Conservation (phyloP, 2,113 vertebrate species). For the Thryonomys swinderianus region DNA sequence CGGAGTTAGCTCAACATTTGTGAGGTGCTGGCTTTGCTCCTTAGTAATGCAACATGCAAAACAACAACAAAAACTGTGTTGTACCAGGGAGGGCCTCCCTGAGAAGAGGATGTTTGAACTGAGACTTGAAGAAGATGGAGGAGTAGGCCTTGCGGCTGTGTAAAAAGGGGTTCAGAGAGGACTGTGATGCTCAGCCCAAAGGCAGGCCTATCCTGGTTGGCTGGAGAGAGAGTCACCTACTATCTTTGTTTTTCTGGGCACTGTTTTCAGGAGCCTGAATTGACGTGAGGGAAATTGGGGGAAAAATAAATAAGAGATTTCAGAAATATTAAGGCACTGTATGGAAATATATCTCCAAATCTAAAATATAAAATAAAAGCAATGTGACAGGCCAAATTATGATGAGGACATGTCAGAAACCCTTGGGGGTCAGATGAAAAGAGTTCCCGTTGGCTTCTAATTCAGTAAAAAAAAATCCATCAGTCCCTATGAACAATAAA, state of each 20-base stretch:
- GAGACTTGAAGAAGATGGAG: not conserved
- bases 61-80: not conserved
- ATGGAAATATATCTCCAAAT: slow-evolving; percentile 28
- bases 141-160: not conserved
- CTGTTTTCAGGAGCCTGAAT: slow-evolving; percentile 32
- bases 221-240: not conserved
- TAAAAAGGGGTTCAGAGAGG: not conserved
- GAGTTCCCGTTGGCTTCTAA: not conserved
- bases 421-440: not conserved
- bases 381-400: not conserved
- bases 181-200: not conserved
- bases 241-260: not conserved
- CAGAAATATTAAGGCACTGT: not conserved
- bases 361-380: slow-evolving; percentile 14
- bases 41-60: not conserved
- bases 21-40: not conserved
- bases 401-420: not conserved
- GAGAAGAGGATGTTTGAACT: not conserved
- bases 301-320: not conserved
- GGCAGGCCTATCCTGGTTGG: not conserved
- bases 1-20: too few species aligned
- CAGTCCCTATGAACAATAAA: not conserved
- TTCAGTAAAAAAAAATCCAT: not conserved
- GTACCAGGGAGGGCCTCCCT: not conserved
- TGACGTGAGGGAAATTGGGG: not conserved